Percentiles rank a stretch among this genome's conserved stretches.
Conservation (phyloP, 1,140 invertebrate species). For the Pseudomyrmex flavicornis region DNA sequence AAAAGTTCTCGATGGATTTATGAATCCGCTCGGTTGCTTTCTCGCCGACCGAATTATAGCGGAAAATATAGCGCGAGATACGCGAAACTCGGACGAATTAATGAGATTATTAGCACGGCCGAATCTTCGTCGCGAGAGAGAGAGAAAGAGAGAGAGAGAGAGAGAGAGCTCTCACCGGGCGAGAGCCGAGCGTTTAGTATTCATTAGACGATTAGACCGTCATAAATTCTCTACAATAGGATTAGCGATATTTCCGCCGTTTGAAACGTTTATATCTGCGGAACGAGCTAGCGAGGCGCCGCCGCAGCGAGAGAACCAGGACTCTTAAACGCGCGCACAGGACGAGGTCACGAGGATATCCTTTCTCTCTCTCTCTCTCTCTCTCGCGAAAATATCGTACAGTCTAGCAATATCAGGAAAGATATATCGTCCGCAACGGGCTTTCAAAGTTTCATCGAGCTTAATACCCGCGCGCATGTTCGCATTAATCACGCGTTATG, state of each 20-base stretch:
- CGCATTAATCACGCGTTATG: conserved; percentile 45
- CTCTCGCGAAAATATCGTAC: conserved; percentile 45
- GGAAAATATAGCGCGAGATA: conserved; percentile 32
- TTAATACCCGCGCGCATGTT: conserved; percentile 36
- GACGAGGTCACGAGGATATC: conserved; percentile 45
- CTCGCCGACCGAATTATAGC: background rate
- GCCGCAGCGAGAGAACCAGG: conserved; percentile 3
- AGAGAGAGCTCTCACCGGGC: background rate
- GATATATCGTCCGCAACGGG: conserved; percentile 51
- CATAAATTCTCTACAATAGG: conserved; percentile 61
- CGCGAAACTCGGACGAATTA: conserved; percentile 47
- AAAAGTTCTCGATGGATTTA: conserved; percentile 52
- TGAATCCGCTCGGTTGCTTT: background rate
- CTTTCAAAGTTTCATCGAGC: conserved; percentile 56
- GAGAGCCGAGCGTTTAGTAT: conserved; percentile 41
- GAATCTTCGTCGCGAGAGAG: conserved; percentile 36
- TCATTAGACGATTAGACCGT: conserved; percentile 58
- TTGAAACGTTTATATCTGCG: conserved; percentile 57
- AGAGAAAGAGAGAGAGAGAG: too few relatives aligned
- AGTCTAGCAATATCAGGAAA: conserved; percentile 51
- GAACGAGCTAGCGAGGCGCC: conserved; percentile 21
- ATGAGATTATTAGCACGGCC: conserved; percentile 56
- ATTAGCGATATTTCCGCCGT: conserved; percentile 53
- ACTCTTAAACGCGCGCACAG: conserved; percentile 31
- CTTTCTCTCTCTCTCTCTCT: background rate